Conservation (phyloP, 1,140 invertebrate species). For the Pararge aegeria region DNA sequence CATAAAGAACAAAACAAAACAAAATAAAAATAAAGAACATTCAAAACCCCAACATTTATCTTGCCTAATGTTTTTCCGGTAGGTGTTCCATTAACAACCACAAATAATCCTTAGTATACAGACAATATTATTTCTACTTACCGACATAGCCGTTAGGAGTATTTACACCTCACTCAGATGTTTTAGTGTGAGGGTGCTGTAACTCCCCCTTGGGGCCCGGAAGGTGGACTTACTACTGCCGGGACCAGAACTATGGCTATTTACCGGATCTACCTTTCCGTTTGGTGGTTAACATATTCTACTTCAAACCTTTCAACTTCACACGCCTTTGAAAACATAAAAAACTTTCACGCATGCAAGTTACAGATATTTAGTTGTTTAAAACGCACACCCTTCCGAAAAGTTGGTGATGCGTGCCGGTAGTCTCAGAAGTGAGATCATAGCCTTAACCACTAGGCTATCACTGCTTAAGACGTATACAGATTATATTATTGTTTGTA, state of each 20-base stretch:
- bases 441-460: too few species aligned
- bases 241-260: constrained; percentile 62
- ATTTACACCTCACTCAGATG: constrained; percentile 81
- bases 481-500: too few species aligned
- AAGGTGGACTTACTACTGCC: constrained; percentile 71
- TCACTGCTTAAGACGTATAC: too few species aligned
- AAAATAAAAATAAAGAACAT: neutral
- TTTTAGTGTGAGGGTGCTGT: constrained; percentile 74
- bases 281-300: too few species aligned
- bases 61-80: neutral
- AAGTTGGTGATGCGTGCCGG: too few species aligned
- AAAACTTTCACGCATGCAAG: too few species aligned
- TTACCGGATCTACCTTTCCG: constrained; percentile 50
- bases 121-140: constrained; percentile 45
- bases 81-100: neutral
- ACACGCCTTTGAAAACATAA: too few species aligned
- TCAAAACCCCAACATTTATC: neutral
- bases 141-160: constrained; percentile 80
- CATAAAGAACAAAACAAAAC: neutral
- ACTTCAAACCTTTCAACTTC: too few species aligned
- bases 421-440: too few species aligned
- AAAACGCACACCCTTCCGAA: too few species aligned
- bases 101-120: neutral
- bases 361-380: too few species aligned
- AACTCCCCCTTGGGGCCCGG: constrained; percentile 65